phyloP scores from a whole-genome alignment of 2,797 vertebrate species.

The Monodelphis domestica region DNA sequence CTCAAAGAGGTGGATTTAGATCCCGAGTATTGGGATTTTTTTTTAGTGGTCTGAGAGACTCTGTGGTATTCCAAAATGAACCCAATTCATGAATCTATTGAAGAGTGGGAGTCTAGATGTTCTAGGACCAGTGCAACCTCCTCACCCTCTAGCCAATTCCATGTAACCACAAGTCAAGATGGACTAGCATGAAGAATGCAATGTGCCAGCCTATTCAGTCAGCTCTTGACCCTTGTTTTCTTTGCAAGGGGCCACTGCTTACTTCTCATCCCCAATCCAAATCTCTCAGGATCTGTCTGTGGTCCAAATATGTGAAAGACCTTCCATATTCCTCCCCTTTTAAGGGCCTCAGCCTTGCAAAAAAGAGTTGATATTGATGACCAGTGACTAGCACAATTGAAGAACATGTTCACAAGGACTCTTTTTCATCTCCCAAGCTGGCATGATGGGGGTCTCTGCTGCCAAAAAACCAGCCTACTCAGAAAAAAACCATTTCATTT shows the following conservation, averaged over 20 bases:
- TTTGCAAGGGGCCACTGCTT: constrained; percentile 1
- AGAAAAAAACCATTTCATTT: constrained; percentile 60
- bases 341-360: accelerated
- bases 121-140: background rate
- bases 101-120: background rate
- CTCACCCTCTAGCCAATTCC: background rate
- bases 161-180: background rate
- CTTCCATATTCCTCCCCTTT: background rate
- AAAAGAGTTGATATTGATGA: background rate
- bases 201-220: background rate
- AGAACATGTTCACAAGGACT: background rate
- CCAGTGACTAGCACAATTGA: background rate
- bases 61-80: background rate
- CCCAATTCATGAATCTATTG: background rate
- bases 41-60: background rate
- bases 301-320: background rate
- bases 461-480: background rate
- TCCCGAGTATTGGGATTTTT: background rate
- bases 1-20: background rate
- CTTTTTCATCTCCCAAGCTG: background rate
- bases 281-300: background rate
- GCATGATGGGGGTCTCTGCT: constrained; percentile 8
- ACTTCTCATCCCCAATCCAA: background rate
- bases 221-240: constrained; percentile 46
- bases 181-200: background rate